Evolutionary conservation across 2,888 invertebrate genomes (phyloP), one percentile per base, ranked within the genome.

Genomic region (Chrysolina oricalcia): DNA sequence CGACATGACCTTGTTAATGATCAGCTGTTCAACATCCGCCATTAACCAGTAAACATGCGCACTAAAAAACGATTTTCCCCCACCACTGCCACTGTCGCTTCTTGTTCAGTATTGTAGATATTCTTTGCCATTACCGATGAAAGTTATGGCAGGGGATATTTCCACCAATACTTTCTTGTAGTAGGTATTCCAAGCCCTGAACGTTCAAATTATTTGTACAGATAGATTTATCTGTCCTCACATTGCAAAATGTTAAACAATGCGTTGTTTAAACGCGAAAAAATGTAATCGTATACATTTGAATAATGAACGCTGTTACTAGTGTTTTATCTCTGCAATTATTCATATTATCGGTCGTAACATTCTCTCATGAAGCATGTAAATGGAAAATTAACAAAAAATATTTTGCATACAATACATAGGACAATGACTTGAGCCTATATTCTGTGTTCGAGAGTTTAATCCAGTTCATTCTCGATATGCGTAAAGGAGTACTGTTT

Each of bases 311-410:
- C 59, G 23, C 23, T n/a, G 35, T 9, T 59, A 27, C 27, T 59
- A 59, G 27, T 59, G 59, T 59, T 59, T 59, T 59, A 59, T 59
- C 35, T n/a, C n/a, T 59, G 59, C 8, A 59, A 27, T 59, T 59
- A 59, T 59, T 59, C 59, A 59, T 35, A 59, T 59, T 3, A 27
- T 59, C 59, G 9, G 59, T 59, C 59, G 35, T 59, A 27, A 27
- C 15, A 23, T 53, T 53, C 35, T 23, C 4, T 59, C 11, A 35
- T 27, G 6, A 9, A 59, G 59, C 35, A 59, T 59, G 59, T 59
- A 27, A 8, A 23, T 6, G 11, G 4, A 15, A 59, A 27, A 27
- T 27, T 15, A 35, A 59, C 59, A 23, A 9, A 53, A 59, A 59
- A n/a, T 59, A 27, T n/a, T 59, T 59, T 59, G 59, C 59, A 59